Conservation (phyloP, 2,797 vertebrate genomes). For the Crocodylus rhombifer region DNA sequence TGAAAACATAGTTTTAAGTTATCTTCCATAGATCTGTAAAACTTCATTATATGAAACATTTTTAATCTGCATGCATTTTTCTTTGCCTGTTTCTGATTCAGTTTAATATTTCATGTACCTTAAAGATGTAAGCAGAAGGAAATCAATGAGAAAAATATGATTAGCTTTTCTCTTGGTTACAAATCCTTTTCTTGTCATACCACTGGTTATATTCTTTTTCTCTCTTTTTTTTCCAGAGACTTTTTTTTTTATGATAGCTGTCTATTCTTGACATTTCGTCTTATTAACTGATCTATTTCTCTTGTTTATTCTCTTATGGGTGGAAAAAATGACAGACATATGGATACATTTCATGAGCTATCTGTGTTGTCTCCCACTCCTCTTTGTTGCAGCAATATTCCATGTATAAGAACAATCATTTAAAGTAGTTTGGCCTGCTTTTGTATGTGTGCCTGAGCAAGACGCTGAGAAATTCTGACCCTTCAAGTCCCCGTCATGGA, state of each 20-base stretch:
- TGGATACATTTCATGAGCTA: slow-evolving; percentile 50
- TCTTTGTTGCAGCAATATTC: slow-evolving; percentile 23
- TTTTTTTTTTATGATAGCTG: slow-evolving; percentile 33
- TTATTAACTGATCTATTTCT: slow-evolving; percentile 71
- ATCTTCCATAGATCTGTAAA: background rate
- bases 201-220: slow-evolving; percentile 31
- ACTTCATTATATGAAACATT: background rate
- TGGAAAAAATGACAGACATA: slow-evolving; percentile 63
- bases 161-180: slow-evolving; percentile 24
- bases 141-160: background rate
- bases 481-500: background rate
- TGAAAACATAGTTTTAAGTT: background rate
- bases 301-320: slow-evolving; percentile 57
- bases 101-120: slow-evolving; percentile 29
- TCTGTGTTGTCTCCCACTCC: slow-evolving; percentile 25
- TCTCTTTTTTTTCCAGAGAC: background rate
- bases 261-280: slow-evolving; percentile 58
- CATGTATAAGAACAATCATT: slow-evolving; percentile 47
- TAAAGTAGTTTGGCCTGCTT: slow-evolving; percentile 14
- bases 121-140: slow-evolving; percentile 29
- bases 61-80: slow-evolving; percentile 4
- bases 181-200: slow-evolving; percentile 25
- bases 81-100: background rate
- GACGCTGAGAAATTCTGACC: background rate
- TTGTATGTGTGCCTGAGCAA: background rate